Base-by-base conservation (phyloP, 2,888 invertebrate species). In the Tanytarsus gracilentus region DNA sequence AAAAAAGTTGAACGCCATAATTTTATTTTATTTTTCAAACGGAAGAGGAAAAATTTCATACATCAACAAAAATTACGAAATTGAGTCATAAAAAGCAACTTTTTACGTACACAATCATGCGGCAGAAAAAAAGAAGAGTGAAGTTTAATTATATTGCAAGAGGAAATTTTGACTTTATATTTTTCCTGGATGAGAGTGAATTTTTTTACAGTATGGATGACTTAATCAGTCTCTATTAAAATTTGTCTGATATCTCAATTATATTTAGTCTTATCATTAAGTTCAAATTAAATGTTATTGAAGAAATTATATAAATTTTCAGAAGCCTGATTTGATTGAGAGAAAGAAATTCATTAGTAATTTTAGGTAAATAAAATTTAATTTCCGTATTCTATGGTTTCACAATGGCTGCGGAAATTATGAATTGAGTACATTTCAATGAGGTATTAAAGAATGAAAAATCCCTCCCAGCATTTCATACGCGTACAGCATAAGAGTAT, bases 71-170 rank as follows among this genome's bases (percentile, higher is more conserved):
- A 44, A 58, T 26, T 16, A 27, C 21, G 48, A 58, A 48, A 58
- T 58, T 58, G 40, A 58, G 58, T 48, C 58, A 48, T 58, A 44
- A 58, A 58, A 58, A 18, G 30, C 16, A 40, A 58, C 29, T 51
- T 51, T 58, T 44, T 3, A 33, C n/a, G n/a, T 44, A 44, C 44
- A 18, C 49, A 52, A 52, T 36, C 27, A 26, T 56, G 55, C 27
- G 40, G 27, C 33, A 26, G n/a, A 16, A 11, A 21, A 36, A 53
- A 53, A 33, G 40, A 29, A 48, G 26, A 58, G 27, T 39, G 36
- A 40, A 55, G 39, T 58, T 58, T 58, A 58, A 58, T 58, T 58
- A 48, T 48, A 30, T 30, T 48, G 23, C 29, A 58, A 58, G 18
- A 23, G 40, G 48, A 58, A 48, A 44, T 51, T n/a, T n/a, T 44